Base-by-base conservation (phyloP, 2,888 invertebrate species). In the Melanotus villosus region DNA sequence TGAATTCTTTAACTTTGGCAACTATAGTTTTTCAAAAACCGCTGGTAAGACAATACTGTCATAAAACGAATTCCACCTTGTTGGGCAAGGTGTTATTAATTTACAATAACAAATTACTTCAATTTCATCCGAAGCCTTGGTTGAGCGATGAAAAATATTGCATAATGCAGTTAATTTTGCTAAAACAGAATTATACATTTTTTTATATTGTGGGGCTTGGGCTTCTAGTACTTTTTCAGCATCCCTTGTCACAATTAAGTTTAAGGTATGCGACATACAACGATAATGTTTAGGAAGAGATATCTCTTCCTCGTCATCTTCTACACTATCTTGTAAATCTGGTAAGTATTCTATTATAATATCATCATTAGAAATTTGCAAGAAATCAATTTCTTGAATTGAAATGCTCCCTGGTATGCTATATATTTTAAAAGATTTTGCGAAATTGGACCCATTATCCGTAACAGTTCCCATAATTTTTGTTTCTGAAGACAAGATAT, bases 41-140 rank as follows among this genome's bases (percentile, higher is more conserved):
- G 16, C 10, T 38, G 54, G n/a, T 34, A 52, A 18, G 10, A 36
- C 36, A 5, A 52, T 54, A 34, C 63, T 38, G 12, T 63, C 36
- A 19, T 36, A 36, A 4, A 63, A 36, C n/a, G 63, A 54, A 21
- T 63, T 63, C 63, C 63, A 52, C 1, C 54, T 0, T n/a, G 54
- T 54, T 6, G 52, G 7, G 43, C 41, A 64, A 7, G 64, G 38
- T 5, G 54, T 18, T 2, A 52, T 6, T 23, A 64, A 26, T 26
- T 54, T 64, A 3, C 14, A 0, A 38, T 26, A 18, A 38, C 54
- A 64, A 32, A 64, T 50, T n/a, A 9, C n/a, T 14, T 64, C 34
- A 14, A 63, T 23, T 52, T 54, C 23, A 23, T 63, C 63, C 9
- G 52, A 38, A 21, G 63, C 54, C 1, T 1, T 14, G 9, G 54